phyloP scores from a whole-genome alignment of 2,888 invertebrate species.

The Esperia sulphurella region DNA sequence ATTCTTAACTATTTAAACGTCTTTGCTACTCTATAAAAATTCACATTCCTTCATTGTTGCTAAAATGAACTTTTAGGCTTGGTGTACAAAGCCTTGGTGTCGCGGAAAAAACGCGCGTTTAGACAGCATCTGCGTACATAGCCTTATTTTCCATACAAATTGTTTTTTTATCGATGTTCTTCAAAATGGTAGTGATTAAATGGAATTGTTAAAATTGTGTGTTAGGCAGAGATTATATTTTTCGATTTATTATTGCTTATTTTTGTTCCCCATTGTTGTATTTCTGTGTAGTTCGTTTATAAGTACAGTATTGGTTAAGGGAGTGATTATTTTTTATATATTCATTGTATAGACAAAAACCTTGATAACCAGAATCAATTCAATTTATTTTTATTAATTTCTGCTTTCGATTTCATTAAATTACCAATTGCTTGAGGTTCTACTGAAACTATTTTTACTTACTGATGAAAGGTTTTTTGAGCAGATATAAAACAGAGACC shows the following conservation, averaged over 20 bases:
- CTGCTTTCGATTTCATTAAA: too few relatives aligned
- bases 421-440: slow-evolving; percentile 11
- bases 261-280: slow-evolving; percentile 62
- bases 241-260: slow-evolving; percentile 67
- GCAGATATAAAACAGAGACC: too few relatives aligned
- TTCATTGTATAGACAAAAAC: neutral
- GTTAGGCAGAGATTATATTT: slow-evolving; percentile 73
- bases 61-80: slow-evolving; percentile 9
- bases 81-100: neutral
- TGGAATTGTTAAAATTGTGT: slow-evolving; percentile 66
- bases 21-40: slow-evolving; percentile 36
- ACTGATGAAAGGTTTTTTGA: too few relatives aligned
- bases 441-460: neutral
- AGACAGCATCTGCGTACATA: neutral
- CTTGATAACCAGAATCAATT: slow-evolving; percentile 1
- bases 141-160: slow-evolving; percentile 39
- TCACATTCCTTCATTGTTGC: slow-evolving; percentile 64
- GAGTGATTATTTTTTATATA: slow-evolving; percentile 17
- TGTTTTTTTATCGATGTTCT: slow-evolving; percentile 19
- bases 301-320: slow-evolving; percentile 61
- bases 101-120: neutral
- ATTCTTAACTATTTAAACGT: slow-evolving; percentile 27
- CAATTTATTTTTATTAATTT: neutral
- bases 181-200: slow-evolving; percentile 30
- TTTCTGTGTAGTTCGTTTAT: slow-evolving; percentile 40